Conservation (phyloP, 2,888 invertebrate genomes). For the Clusia tigrina region DNA sequence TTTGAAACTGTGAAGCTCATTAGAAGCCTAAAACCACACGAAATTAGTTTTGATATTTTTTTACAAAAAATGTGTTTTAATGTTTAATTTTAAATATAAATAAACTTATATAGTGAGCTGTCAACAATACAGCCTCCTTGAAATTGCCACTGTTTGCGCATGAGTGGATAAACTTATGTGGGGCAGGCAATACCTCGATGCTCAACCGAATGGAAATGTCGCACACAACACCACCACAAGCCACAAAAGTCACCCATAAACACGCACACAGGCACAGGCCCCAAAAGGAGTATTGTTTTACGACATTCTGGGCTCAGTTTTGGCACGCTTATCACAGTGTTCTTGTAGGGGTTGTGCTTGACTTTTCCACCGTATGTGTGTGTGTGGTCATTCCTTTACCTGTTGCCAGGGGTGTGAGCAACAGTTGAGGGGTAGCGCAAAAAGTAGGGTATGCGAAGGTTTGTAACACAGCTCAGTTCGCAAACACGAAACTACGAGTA, state of each 20-base stretch:
- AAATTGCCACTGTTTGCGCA: conserved; percentile 29
- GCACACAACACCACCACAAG: not conserved
- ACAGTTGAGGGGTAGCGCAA: conserved; percentile 46
- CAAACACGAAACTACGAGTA: not conserved
- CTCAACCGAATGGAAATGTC: conserved; percentile 3
- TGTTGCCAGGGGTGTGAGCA: conserved; percentile 57
- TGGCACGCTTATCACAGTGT: too few species aligned
- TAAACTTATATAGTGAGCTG: not conserved
- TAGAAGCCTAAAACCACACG: not conserved
- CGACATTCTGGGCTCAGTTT: not conserved
- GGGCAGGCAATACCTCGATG: not conserved
- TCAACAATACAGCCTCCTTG: not conserved
- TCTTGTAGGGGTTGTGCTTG: too few species aligned
- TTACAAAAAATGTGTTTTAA: not conserved
- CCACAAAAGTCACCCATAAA: conserved; percentile 22
- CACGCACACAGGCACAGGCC: not conserved
- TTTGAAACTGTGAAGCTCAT: too few species aligned
- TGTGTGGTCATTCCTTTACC: conserved; percentile 39
- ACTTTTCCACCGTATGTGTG: not conserved
- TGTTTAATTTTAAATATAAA: not conserved
- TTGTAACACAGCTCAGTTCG: conserved; percentile 11
- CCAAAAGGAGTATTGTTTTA: not conserved
- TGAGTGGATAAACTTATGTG: conserved; percentile 27
- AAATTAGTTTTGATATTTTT: too few species aligned
- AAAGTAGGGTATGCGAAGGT: conserved; percentile 21